A percentile compares a stretch with the other conserved stretches of the same genome.
phyloP scores from a whole-genome alignment of 2,888 invertebrate genomes.

The Thysanoteuthis rhombus region DNA sequence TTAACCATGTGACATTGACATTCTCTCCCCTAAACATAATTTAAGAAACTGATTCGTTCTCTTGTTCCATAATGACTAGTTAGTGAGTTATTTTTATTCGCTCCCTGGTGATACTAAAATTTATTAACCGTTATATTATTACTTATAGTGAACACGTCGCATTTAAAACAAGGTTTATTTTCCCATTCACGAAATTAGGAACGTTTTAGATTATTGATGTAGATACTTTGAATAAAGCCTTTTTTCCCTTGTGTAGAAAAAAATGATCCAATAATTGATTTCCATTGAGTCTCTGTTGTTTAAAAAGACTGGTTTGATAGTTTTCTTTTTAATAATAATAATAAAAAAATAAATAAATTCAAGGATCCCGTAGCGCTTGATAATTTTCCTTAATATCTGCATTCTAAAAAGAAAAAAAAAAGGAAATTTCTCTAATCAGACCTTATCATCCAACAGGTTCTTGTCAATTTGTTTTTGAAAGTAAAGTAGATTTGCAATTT shows the following conservation, averaged over 20 bases:
- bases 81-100: neutral
- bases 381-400: no score
- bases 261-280: no score
- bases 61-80: neutral
- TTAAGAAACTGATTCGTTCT: neutral
- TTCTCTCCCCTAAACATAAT: neutral
- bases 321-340: neutral
- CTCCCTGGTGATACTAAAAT: neutral
- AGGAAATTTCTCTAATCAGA: no score
- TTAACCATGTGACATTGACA: neutral
- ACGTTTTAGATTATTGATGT: no score
- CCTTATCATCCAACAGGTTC: neutral
- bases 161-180: no score
- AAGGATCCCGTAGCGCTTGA: no score
- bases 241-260: neutral
- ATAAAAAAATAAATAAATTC: no score
- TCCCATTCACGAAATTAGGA: no score
- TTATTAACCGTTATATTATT: no score
- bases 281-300: neutral
- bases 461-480: neutral
- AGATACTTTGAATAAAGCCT: no score
- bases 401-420: no score
- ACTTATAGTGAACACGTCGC: no score
- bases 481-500: neutral
- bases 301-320: neutral